A percentile compares a stretch with the other conserved stretches of the same genome.
Conservation (phyloP, 1,140 invertebrate species). For the Penaeus vannamei region DNA sequence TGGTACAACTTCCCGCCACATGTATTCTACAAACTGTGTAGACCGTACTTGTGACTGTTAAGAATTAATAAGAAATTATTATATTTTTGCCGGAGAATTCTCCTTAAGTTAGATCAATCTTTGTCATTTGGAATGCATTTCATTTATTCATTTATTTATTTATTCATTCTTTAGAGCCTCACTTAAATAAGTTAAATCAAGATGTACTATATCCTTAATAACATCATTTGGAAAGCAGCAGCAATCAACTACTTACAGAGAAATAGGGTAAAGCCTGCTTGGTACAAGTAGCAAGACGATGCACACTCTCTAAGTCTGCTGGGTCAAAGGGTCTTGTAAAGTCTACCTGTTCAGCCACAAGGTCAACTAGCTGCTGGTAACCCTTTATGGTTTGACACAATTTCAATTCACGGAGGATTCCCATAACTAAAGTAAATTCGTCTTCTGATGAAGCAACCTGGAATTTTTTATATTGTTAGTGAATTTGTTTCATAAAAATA, state of each 20-base stretch:
- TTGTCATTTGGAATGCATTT: neutral
- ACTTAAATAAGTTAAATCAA: neutral
- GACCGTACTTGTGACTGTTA: constrained; percentile 89
- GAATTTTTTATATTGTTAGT: neutral
- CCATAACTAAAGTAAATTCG: constrained; percentile 93
- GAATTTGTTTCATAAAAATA: neutral
- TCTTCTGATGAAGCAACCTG: constrained; percentile 80
- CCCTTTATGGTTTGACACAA: constrained; percentile 85
- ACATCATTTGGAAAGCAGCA: neutral
- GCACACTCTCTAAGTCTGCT: constrained; percentile 83
- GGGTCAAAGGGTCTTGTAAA: constrained; percentile 83
- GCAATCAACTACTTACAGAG: constrained; percentile 80
- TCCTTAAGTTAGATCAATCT: neutral
- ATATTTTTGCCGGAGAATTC: neutral
- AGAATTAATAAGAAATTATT: constrained; percentile 69
- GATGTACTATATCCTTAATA: neutral
- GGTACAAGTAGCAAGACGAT: constrained; percentile 87
- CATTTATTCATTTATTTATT: no score
- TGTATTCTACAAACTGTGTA: constrained; percentile 87
- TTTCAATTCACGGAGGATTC: constrained; percentile 84
- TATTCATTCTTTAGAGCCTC: neutral
- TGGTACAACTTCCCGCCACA: constrained; percentile 77
- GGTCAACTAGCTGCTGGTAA: constrained; percentile 88
- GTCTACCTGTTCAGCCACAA: constrained; percentile 87
- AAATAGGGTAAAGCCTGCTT: constrained; percentile 88